Evolutionary conservation across 2,113 vertebrate genomes (phyloP).

Genomic region (Corapipo altera): DNA sequence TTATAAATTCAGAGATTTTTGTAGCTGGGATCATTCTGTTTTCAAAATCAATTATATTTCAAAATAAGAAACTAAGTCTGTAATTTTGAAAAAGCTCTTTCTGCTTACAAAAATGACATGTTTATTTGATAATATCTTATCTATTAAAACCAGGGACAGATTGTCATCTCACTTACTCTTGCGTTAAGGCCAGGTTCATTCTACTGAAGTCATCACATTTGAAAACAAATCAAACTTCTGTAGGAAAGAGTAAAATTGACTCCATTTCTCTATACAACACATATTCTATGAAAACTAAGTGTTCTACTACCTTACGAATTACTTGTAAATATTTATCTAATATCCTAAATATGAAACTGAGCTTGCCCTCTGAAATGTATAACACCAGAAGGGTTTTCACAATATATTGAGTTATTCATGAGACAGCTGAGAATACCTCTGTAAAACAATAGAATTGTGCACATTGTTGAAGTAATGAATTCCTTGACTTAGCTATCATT

Average conservation of each 20-base stretch:
- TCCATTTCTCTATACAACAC: neutral
- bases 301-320: neutral
- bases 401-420: conserved; percentile 15
- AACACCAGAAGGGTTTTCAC: neutral
- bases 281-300: neutral
- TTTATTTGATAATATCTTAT: conserved; percentile 53
- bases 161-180: neutral
- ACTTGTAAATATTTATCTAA: neutral
- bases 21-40: neutral
- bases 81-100: neutral
- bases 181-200: conserved; percentile 1
- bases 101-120: neutral
- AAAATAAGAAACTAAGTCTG: neutral
- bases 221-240: neutral
- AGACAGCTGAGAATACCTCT: neutral
- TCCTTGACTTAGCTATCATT: conserved; percentile 36
- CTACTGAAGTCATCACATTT: neutral
- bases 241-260: neutral
- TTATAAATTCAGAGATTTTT: neutral
- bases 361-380: neutral
- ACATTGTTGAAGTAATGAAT: conserved; percentile 14
- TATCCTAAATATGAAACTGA: neutral
- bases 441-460: conserved; percentile 10
- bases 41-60: neutral
- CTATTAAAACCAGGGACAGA: conserved; percentile 3